Percentiles rank a stretch among this genome's conserved stretches.
Evolutionary conservation across 1,140 invertebrate species (phyloP).

Genomic region (Orchestia grillus): DNA sequence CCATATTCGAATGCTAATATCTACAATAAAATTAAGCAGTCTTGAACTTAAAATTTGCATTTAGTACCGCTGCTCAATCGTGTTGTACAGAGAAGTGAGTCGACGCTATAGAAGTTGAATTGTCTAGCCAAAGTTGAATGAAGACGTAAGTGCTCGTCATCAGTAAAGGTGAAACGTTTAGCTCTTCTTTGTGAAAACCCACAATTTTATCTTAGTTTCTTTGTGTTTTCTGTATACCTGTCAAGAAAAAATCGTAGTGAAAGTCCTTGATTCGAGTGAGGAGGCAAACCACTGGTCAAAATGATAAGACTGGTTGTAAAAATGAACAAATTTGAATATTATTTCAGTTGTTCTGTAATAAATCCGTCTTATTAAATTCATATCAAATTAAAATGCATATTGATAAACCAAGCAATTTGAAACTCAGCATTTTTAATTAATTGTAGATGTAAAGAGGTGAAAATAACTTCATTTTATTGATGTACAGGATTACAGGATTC

Average conservation of each 20-base stretch:
- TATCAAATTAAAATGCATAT: no score
- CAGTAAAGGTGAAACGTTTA: not conserved
- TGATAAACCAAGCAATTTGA: no score
- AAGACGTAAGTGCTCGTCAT: not conserved
- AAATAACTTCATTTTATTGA: no score
- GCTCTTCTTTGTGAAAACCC: not conserved
- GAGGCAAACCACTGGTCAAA: no score
- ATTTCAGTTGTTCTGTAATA: no score
- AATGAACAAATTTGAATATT: no score
- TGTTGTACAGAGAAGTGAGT: not conserved
- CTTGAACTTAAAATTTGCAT: not conserved
- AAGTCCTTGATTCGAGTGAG: not conserved
- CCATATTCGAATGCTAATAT: not conserved
- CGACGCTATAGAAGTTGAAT: not conserved
- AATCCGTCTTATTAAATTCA: no score
- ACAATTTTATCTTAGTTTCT: not conserved
- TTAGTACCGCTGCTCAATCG: not conserved
- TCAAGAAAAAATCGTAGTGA: not conserved
- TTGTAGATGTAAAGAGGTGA: no score
- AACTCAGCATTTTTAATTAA: no score
- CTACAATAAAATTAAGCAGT: not conserved
- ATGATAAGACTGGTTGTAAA: no score
- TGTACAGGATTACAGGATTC: no score
- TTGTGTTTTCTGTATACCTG: not conserved
- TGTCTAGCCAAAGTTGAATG: not conserved